Evolutionary conservation across 2,797 vertebrate genomes (phyloP), one percentile per base, ranked within the genome.

Genomic region (Dromococcyx pavoninus): DNA sequence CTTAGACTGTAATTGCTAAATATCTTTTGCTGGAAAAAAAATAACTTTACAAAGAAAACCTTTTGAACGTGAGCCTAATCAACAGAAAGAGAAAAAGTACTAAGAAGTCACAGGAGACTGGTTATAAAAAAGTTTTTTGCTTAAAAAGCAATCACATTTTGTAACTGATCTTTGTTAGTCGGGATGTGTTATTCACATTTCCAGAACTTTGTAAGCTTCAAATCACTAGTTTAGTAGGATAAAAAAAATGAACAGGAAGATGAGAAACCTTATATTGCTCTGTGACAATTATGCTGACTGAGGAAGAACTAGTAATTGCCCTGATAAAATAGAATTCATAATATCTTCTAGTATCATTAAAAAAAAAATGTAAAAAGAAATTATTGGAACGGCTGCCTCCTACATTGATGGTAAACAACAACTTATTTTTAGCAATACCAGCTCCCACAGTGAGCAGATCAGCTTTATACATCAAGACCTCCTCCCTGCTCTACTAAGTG

Each of bases 361-460:
- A 41, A 41, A 41, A 41, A 41, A 41, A 41, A 48, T 46, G 21
- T 21, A 48, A 23, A 48, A 48, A 48, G 48, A 48, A 23, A 48
- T 23, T 50, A 50, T 6, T 76, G 48, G 4, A 10, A 50, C 7
- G 7, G 22, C 28, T 94, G 58, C n/a, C 62, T 72, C 39, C 57
- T 73, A 33, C 17, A 72, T 11, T 69, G 39, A 43, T 75, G 50
- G 30, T 61, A 27, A 90, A 15, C 24, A 69, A 72, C 2, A 6
- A 25, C 9, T 57, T 88, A 57, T 81, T 92, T 93, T 91, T 70
- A 80, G 62, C n/a, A 77, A 22, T 66, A 87, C n/a, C 28, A 88
- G 8, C 50, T 80, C 41, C 54, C 33, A 65, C 43, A 62, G 28
- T 75, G 54, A 82, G 81, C 44, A 72, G 48, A 70, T 75, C 39